Evolutionary conservation across 2,797 vertebrate species (phyloP).

Genomic region (Pelodytes ibericus): DNA sequence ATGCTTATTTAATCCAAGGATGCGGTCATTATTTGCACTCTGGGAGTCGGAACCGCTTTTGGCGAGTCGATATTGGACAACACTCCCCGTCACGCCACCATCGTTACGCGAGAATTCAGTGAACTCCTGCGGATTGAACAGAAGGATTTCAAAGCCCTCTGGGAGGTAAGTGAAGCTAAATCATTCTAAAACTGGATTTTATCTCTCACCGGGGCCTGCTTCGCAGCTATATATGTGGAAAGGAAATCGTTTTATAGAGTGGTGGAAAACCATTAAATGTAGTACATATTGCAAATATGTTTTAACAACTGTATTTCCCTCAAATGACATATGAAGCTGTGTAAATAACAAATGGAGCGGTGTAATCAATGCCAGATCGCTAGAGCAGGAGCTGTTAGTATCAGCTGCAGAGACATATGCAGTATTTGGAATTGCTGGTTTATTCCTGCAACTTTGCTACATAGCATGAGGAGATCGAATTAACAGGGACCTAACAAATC

Average conservation of each 20-base stretch:
- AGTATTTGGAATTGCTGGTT: slow-evolving; percentile 20
- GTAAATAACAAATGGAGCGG: slow-evolving; percentile 51
- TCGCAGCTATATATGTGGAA: slow-evolving; percentile 47
- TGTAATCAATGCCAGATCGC: slow-evolving; percentile 25
- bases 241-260: slow-evolving; percentile 59
- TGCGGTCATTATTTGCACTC: slow-evolving; percentile 92
- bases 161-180: slow-evolving; percentile 83
- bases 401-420: slow-evolving; percentile 49
- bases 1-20: slow-evolving; percentile 72
- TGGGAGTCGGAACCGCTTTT: slow-evolving; percentile 93
- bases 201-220: slow-evolving; percentile 1
- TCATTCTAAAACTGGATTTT: slow-evolving; percentile 25
- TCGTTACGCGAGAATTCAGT: slow-evolving; percentile 89
- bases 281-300: slow-evolving; percentile 41
- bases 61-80: slow-evolving; percentile 98
- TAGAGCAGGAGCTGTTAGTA: not conserved
- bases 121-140: slow-evolving; percentile 93
- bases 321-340: slow-evolving; percentile 52
- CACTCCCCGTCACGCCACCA: slow-evolving; percentile 94
- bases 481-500: too few species aligned
- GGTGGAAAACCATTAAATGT: slow-evolving; percentile 57
- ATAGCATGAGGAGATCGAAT: too few species aligned
- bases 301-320: slow-evolving; percentile 56
- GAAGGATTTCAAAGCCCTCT: slow-evolving; percentile 92
- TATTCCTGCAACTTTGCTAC: not conserved